Evolutionary conservation across 2,113 vertebrate genomes (phyloP), one percentile per base, ranked within the genome.

Genomic region (Cebidichthys violaceus): DNA sequence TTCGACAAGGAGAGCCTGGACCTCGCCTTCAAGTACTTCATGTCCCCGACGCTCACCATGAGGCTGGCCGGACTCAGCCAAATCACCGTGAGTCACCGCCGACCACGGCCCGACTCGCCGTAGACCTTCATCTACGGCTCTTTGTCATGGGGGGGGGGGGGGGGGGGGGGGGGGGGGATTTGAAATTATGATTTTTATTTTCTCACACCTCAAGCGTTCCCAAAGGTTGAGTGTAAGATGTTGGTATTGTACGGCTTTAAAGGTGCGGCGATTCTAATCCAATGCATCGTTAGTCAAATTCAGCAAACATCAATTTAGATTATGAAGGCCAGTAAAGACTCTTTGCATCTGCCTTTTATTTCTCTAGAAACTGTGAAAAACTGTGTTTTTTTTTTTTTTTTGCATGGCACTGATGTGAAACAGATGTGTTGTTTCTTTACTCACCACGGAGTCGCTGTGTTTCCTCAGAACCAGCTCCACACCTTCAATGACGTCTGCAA

Each of bases 401-500:
- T 14, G 0, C 4, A 13, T 14, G 37, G 2, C 22, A 22, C 52
- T 80, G 29, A 57, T 24, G 78, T 35, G 59, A 72, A 72, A 43
- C 41, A 6, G 27, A 33, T 9, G 13, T 0, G 31, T 27, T 15
- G 4, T 10, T 66, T 35, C 27, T 24, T 62, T 27, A 20, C 37
- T 62, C 33, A 20, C 37, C 9, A 1, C 4, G 22, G 0, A 61
- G 11, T 50, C 47, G 0, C 14, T 94, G 43, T 93, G 82, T 78
- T 31, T 92, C 81, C 89, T 92, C 81, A 99, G 98, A 99, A 99
- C 94, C 98, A 99, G 89, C 97, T 99, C 82, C 98, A 99, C 92
- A 99, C 98, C 77, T 99, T 99, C 94, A 99, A 99, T 79, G 98
- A 99, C 87, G 98, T 99, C 91, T 99, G 98, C 95, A 99, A 99